A percentile compares a stretch with the other conserved stretches of the same genome.
Evolutionary conservation across 2,888 invertebrate genomes (phyloP).

Genomic region (Blomia tropicalis): DNA sequence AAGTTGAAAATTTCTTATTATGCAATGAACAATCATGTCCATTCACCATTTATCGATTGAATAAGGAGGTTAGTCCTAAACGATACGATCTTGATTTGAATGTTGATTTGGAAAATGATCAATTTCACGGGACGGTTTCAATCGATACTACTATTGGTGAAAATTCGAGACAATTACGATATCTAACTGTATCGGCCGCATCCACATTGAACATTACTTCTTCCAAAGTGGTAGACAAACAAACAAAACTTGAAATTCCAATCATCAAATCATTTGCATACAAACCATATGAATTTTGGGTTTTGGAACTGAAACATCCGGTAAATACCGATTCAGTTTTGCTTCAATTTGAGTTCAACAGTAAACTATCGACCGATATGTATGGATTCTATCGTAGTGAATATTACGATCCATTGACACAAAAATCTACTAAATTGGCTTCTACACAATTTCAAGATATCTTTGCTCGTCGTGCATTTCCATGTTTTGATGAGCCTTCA

Average conservation of each 20-base stretch:
- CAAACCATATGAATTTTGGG: constrained; percentile 19
- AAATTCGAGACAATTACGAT: neutral
- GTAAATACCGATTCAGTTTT: constrained; percentile 20
- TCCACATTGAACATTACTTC: constrained; percentile 9
- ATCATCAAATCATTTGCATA: constrained; percentile 26
- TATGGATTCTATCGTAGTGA: constrained; percentile 73
- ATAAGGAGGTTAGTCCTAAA: constrained; percentile 8
- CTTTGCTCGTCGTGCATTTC: constrained; percentile 24
- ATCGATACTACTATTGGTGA: constrained; percentile 4
- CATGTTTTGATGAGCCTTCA: constrained; percentile 27
- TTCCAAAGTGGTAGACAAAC: neutral
- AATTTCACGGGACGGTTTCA: constrained; percentile 4
- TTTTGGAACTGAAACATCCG: neutral
- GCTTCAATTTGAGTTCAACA: constrained; percentile 16
- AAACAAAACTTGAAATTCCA: neutral
- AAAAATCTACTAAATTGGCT: constrained; percentile 33
- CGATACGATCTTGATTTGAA: neutral
- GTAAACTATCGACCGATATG: constrained; percentile 18
- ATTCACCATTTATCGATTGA: constrained; percentile 20
- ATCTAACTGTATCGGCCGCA: constrained; percentile 18
- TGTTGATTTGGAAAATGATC: constrained; percentile 12
- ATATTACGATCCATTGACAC: constrained; percentile 45
- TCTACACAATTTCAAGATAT: constrained; percentile 23
- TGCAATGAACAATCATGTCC: constrained; percentile 18
- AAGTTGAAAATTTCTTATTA: constrained; percentile 19